Evolutionary conservation across 2,888 invertebrate genomes (phyloP).

Genomic region (Epiblema foenella): DNA sequence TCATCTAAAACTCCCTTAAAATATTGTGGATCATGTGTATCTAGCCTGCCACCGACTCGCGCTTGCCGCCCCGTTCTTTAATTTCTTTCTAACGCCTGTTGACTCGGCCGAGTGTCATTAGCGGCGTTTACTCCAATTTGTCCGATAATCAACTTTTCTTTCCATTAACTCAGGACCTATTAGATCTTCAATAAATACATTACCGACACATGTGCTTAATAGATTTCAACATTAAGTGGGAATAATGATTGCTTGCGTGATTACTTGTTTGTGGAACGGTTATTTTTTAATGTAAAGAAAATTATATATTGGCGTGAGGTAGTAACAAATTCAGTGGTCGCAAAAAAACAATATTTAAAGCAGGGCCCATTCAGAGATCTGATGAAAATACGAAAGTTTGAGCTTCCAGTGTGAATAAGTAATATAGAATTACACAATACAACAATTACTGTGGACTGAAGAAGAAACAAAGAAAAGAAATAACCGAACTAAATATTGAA

Average conservation of each 20-base stretch:
- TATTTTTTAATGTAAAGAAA: neutral
- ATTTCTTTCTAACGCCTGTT: conserved; percentile 55
- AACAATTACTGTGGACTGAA: no score
- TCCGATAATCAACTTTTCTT: conserved; percentile 71
- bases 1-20: neutral
- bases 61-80: conserved; percentile 35
- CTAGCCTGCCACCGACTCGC: neutral
- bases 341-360: no score
- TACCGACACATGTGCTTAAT: neutral
- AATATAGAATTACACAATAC: no score
- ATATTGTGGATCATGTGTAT: neutral
- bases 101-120: conserved; percentile 64
- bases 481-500: no score
- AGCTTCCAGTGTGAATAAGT: no score
- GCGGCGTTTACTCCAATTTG: conserved; percentile 64
- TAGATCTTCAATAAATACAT: conserved; percentile 43
- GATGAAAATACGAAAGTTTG: no score
- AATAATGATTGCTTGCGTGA: conserved; percentile 14
- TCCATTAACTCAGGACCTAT: conserved; percentile 54
- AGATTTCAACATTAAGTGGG: neutral
- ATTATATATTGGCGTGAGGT: no score
- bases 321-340: no score
- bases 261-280: neutral
- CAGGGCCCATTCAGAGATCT: no score
- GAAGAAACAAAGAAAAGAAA: no score